phyloP scores from a whole-genome alignment of 2,113 vertebrate species.

The Porphyrio hochstetteri region DNA sequence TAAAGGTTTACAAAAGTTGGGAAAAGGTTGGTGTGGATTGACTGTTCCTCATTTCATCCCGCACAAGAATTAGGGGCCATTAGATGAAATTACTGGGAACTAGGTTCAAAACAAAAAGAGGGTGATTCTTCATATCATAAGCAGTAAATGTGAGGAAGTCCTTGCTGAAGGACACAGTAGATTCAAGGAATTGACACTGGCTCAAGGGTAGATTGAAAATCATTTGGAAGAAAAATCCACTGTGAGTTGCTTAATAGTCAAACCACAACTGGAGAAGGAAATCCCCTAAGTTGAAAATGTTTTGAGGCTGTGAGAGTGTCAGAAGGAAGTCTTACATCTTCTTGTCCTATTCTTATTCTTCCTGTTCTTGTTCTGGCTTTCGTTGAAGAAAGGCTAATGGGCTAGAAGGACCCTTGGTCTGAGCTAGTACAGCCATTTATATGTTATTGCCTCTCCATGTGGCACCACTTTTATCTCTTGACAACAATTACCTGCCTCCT shows the following conservation, averaged over 20 bases:
- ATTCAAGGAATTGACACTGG: background rate
- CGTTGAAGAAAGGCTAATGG: background rate
- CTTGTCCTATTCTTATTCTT: slow-evolving; percentile 52
- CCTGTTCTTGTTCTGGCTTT: slow-evolving; percentile 28
- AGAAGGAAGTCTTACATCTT: slow-evolving; percentile 38
- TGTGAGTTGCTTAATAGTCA: slow-evolving; percentile 9
- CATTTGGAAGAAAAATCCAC: background rate
- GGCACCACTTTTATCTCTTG: background rate
- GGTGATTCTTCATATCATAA: background rate
- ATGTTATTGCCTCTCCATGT: background rate
- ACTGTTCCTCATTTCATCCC: background rate
- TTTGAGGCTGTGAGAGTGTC: background rate
- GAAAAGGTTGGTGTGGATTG: background rate
- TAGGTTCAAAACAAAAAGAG: background rate
- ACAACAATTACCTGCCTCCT: background rate
- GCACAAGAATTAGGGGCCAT: background rate
- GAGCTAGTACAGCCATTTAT: background rate
- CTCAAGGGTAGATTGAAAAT: background rate
- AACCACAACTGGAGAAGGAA: slow-evolving; percentile 20
- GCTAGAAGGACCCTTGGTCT: background rate
- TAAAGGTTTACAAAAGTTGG: background rate
- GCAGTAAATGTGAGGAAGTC: background rate
- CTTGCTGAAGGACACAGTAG: background rate
- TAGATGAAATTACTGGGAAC: background rate
- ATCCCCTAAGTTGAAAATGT: slow-evolving; percentile 42